Base-by-base conservation (phyloP, 2,888 invertebrate species). In the Nycteola revayana region DNA sequence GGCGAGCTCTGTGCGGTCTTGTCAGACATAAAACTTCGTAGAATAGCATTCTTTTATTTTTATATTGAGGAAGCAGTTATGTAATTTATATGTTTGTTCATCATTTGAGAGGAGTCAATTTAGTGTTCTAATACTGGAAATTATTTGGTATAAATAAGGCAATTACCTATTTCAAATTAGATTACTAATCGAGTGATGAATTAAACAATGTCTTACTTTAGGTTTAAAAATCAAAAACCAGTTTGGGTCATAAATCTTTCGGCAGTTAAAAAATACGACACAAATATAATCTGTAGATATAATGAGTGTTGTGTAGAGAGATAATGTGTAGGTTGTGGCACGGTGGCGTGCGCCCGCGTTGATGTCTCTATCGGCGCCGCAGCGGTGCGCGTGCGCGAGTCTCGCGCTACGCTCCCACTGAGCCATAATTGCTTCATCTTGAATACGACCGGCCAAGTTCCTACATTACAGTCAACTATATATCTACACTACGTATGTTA, bases 391-490 rank as follows among this genome's bases (percentile, higher is more conserved):
- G 82, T 77, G 83, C 81, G 73, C 76, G 7, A 49, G 65, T 64
- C 65, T 46, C 65, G 56, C 56, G 42, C 54, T 52, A 55, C 52
- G 53, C 60, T 59, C 75, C 77, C 73, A 72, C 79, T 75, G 79
- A 48, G 78, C 75, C 84, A 84, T 88, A 88, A 88, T 88, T 86
- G 81, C 88, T 87, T 87, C 86, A 87, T 87, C 85, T 86, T 75
- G 77, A 73, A 80, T 82, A 77, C 77, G 67, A 60, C 75, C 72
- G 67, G 70, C 75, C 71, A 73, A 76, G 72, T 73, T 71, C 74
- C 70, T 72, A 75, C 74, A 71, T 79, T 77, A 76, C 44, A 72
- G 51, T 54, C 50, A 61, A 50, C 56, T 56, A 59, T 46, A 46
- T 28, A 56, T 59, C 60, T 58, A 58, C 56, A 56, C 54, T 63